Base-by-base conservation (phyloP, 2,113 vertebrate species). In the Eptesicus fuscus region DNA sequence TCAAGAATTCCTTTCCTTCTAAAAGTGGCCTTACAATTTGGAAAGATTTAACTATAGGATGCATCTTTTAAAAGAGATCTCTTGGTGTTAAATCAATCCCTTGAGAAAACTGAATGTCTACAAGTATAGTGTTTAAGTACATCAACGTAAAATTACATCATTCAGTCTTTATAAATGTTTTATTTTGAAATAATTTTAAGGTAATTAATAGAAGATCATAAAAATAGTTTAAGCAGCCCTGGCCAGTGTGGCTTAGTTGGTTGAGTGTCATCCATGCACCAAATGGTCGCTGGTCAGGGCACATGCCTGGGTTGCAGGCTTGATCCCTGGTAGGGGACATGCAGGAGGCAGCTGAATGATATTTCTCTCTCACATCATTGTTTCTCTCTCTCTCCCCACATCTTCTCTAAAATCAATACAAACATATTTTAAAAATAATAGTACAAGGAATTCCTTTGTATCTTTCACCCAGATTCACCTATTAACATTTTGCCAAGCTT, bases 181-280 rank as follows among this genome's bases (percentile, higher is more conserved):
- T 67, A 79, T 83, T 95, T 74, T 95, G 56, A 87, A 93, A 51
- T 87, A 35, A 74, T 74, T 95, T 88, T 79, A 74, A 84, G 76
- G 63, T 59, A 79, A 70, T 85, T 59, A 79, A 63, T 82, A 47
- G 35, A 94, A 94, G 7, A 89, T 14, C 20, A 49, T 94, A 20
- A 92, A 80, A 78, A 25, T 59, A 11, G 23, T 59, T 59, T 59
- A 23, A 59, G 23, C 22, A 59, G 23, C 56, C 56, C 56, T 10
- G 56, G 56, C 56, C 56, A 59, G 22, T 59, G 56, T 59, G 56
- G 23, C 56, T 59, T 23, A 59, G 56, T 59, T 59, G 56, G 23
- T 25, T 59, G 56, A 23, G 9, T 59, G 56, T 59, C 56, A 59
- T 59, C 56, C 56, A 59, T 25, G 56, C 23, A 59, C 23, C 56